Evolutionary conservation across 2,888 invertebrate species (phyloP).

Genomic region (Gnatocerus cornutus): DNA sequence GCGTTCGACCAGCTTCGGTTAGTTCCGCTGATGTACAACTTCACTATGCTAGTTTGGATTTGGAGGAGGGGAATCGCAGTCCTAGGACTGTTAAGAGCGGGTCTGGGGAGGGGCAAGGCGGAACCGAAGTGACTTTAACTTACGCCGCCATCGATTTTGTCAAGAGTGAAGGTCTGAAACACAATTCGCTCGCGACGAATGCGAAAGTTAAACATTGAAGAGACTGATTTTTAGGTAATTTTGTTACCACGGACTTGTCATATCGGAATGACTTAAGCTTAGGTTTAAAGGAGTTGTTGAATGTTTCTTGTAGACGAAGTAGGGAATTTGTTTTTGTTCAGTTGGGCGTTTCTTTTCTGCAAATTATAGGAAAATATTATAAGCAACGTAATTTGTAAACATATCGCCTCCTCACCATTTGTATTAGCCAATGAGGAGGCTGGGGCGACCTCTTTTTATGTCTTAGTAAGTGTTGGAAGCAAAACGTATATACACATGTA

Average conservation of each 20-base stretch:
- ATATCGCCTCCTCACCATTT: constrained; percentile 33
- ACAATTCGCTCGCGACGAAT: constrained; percentile 35
- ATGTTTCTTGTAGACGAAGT: constrained; percentile 32
- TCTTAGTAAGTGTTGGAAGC: constrained; percentile 30
- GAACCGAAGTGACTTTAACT: constrained; percentile 72
- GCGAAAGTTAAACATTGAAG: constrained; percentile 38
- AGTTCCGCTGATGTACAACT: constrained; percentile 70
- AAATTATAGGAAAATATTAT: constrained; percentile 44
- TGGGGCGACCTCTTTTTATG: constrained; percentile 27
- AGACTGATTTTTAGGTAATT: constrained; percentile 42
- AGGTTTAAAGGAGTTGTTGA: constrained; percentile 19
- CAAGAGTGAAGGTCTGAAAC: constrained; percentile 71
- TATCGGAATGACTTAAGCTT: constrained; percentile 30
- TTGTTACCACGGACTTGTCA: constrained; percentile 33
- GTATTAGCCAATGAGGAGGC: background rate
- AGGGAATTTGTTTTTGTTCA: constrained; percentile 24
- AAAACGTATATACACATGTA: constrained; percentile 5
- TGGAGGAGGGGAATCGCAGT: constrained; percentile 65
- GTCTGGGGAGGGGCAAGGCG: background rate
- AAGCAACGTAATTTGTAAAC: constrained; percentile 37
- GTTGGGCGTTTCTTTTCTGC: constrained; percentile 32
- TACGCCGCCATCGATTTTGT: constrained; percentile 90
- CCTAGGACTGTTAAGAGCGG: constrained; percentile 58
- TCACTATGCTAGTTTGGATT: constrained; percentile 80
- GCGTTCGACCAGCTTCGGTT: constrained; percentile 56